Percentiles rank a stretch among this genome's conserved stretches.
phyloP scores from a whole-genome alignment of 2,888 invertebrate genomes.

The Tipula vernalis region DNA sequence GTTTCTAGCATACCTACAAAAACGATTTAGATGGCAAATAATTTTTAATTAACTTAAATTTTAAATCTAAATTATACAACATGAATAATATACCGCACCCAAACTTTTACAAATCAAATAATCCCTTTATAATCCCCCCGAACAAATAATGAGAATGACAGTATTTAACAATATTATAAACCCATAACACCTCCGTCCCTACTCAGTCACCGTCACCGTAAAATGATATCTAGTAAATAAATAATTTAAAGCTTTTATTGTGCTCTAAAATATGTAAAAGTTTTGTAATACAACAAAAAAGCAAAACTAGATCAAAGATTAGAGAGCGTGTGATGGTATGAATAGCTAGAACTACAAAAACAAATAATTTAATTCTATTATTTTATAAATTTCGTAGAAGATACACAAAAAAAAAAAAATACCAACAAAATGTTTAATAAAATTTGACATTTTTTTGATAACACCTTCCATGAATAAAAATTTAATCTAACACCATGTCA shows the following conservation, averaged over 20 bases:
- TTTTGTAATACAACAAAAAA: background rate
- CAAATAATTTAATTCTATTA: background rate
- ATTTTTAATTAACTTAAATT: background rate
- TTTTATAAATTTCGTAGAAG: background rate
- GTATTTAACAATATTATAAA: background rate
- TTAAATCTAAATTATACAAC: background rate
- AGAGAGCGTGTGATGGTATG: background rate
- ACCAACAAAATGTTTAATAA: background rate
- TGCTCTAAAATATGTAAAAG: background rate
- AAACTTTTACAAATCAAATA: background rate
- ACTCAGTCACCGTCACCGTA: background rate
- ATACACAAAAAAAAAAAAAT: background rate
- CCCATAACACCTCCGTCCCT: background rate
- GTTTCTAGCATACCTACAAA: background rate
- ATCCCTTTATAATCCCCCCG: background rate
- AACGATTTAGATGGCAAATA: background rate
- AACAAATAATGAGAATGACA: background rate
- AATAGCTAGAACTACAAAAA: background rate
- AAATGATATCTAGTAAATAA: background rate
- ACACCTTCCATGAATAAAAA: slow-evolving; percentile 4
- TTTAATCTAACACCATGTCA: background rate
- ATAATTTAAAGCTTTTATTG: background rate
- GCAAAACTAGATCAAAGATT: background rate
- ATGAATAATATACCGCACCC: background rate
- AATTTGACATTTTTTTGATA: background rate